Evolutionary conservation across 2,113 vertebrate genomes (phyloP).

Genomic region (Sinocyclocheilus rhinocerous): DNA sequence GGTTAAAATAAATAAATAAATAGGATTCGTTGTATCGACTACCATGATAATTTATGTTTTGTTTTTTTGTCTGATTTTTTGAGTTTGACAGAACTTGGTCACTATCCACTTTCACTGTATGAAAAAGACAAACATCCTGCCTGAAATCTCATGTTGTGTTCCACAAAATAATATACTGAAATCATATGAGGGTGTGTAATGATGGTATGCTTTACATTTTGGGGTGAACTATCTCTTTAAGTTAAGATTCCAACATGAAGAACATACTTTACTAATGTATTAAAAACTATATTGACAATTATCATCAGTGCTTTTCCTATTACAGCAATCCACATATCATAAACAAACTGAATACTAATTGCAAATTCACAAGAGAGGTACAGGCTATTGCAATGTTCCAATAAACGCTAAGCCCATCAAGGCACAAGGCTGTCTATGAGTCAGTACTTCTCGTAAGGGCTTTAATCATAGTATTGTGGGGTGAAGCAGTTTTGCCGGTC

Average conservation of each 20-base stretch:
- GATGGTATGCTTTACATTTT: neutral
- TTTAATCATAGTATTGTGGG: constrained; percentile 17
- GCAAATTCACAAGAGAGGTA: neutral
- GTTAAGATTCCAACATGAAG: constrained; percentile 44
- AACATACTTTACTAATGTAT: constrained; percentile 63
- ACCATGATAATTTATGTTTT: too few species aligned
- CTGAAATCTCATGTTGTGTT: neutral
- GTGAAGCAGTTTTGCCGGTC: neutral
- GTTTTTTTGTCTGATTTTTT: neutral
- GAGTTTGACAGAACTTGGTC: too few species aligned
- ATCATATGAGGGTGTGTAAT: neutral
- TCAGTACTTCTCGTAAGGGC: neutral
- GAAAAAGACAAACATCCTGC: neutral
- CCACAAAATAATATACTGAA: neutral
- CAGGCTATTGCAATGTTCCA: neutral
- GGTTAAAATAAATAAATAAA: neutral
- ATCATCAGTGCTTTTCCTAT: neutral
- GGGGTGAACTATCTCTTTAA: neutral
- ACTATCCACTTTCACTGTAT: too few species aligned
- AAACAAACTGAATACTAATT: neutral
- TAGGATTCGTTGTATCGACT: neutral
- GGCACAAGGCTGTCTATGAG: neutral
- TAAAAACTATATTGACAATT: constrained; percentile 55
- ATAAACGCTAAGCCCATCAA: constrained; percentile 14
- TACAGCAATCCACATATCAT: neutral